phyloP scores from a whole-genome alignment of 1,140 invertebrate genomes.

The Drosophila auraria region DNA sequence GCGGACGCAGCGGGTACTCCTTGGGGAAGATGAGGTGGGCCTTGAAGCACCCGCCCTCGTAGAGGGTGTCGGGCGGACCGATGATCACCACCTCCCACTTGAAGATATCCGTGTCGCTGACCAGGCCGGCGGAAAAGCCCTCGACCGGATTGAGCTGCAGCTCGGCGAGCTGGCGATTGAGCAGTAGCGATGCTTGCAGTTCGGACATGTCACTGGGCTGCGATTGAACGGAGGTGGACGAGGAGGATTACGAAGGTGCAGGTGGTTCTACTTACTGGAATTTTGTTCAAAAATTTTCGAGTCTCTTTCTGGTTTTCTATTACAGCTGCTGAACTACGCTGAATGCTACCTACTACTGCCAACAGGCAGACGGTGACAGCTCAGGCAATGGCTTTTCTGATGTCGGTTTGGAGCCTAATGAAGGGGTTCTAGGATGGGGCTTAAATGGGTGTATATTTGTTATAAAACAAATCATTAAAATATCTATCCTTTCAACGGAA shows the following conservation, averaged over 20 bases:
- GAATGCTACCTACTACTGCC: slow-evolving; percentile 39
- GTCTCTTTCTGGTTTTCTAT: slow-evolving; percentile 41
- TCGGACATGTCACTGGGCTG: slow-evolving; percentile 90
- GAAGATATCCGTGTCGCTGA: slow-evolving; percentile 98
- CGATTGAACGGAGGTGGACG: background rate
- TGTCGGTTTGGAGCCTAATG: background rate
- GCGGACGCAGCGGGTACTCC: slow-evolving; percentile 98
- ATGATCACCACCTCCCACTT: slow-evolving; percentile 99
- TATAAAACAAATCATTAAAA: too few relatives aligned
- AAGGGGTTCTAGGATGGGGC: background rate
- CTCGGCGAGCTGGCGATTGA: slow-evolving; percentile 97
- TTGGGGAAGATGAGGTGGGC: slow-evolving; percentile 97
- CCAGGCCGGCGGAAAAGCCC: slow-evolving; percentile 97
- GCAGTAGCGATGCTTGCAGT: slow-evolving; percentile 96
- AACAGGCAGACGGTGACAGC: slow-evolving; percentile 42
- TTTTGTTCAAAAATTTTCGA: slow-evolving; percentile 65
- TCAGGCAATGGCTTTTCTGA: slow-evolving; percentile 3
- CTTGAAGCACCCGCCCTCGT: slow-evolving; percentile 99
- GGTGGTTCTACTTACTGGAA: slow-evolving; percentile 59
- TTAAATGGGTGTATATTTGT: too few relatives aligned
- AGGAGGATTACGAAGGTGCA: too few relatives aligned
- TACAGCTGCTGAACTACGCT: slow-evolving; percentile 48
- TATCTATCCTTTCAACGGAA: background rate
- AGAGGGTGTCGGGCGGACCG: slow-evolving; percentile 98
- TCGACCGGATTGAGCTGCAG: slow-evolving; percentile 96